phyloP scores from a whole-genome alignment of 2,797 vertebrate genomes.

The Xenops minutus region DNA sequence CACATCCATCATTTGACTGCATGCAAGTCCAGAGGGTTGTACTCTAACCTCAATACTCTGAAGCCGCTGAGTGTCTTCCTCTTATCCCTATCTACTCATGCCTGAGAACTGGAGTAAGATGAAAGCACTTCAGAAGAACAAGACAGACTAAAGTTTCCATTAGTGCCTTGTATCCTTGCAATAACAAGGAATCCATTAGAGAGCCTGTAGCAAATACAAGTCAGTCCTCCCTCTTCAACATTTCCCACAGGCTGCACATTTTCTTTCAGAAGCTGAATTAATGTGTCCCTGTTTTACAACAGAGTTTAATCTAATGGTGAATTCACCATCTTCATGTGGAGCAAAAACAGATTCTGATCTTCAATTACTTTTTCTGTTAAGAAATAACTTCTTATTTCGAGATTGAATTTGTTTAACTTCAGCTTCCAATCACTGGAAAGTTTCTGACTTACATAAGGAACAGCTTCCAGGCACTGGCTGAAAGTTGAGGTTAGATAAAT shows the following conservation, averaged over 20 bases:
- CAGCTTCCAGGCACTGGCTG: constrained; percentile 16
- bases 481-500: constrained; percentile 44
- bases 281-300: neutral
- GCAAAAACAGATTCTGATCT: neutral
- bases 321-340: neutral
- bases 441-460: constrained; percentile 17
- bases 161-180: constrained; percentile 3
- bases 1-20: neutral
- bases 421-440: neutral
- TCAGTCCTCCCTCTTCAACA: neutral
- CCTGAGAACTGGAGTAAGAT: neutral
- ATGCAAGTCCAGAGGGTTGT: neutral
- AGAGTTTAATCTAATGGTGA: neutral
- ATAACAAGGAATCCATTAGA: constrained; percentile 43
- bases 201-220: neutral
- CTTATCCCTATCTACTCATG: neutral
- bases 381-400: neutral
- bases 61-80: neutral
- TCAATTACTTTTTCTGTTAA: neutral
- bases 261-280: constrained; percentile 20
- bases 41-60: neutral
- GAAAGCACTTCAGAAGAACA: constrained; percentile 26
- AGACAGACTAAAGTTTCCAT: neutral
- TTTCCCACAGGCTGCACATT: neutral
- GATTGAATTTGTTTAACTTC: constrained; percentile 21